Conservation (phyloP, 2,113 vertebrate genomes). For the Malaclemys terrapin region DNA sequence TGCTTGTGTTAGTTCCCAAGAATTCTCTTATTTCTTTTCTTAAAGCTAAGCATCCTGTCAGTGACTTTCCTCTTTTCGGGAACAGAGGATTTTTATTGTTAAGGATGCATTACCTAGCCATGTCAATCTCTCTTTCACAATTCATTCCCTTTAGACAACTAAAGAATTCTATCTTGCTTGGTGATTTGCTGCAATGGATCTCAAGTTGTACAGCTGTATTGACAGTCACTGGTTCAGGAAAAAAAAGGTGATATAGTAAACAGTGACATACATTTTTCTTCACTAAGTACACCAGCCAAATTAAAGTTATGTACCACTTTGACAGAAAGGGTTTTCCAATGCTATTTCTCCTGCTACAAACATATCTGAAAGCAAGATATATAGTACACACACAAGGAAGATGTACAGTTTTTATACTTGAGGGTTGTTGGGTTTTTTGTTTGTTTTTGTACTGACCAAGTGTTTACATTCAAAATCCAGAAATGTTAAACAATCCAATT, state of each 20-base stretch:
- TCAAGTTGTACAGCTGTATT: neutral
- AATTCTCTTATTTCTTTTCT: neutral
- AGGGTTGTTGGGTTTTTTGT: neutral
- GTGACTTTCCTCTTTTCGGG: neutral
- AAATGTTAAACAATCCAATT: neutral
- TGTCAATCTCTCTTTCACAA: neutral
- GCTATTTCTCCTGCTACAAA: neutral
- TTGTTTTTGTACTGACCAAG: rapidly evolving
- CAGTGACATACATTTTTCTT: neutral
- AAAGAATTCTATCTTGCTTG: neutral
- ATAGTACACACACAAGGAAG: neutral
- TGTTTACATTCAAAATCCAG: neutral
- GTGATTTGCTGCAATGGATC: neutral
- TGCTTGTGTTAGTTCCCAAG: neutral
- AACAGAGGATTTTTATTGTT: neutral
- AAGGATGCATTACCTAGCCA: neutral
- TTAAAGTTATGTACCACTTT: neutral
- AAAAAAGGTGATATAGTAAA: neutral
- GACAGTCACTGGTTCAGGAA: neutral
- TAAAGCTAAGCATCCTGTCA: neutral
- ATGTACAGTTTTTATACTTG: neutral
- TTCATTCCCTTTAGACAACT: neutral
- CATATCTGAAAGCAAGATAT: neutral
- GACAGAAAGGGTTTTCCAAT: neutral
- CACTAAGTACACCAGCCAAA: neutral